phyloP scores from a whole-genome alignment of 2,113 vertebrate species.

The Bos indicus region DNA sequence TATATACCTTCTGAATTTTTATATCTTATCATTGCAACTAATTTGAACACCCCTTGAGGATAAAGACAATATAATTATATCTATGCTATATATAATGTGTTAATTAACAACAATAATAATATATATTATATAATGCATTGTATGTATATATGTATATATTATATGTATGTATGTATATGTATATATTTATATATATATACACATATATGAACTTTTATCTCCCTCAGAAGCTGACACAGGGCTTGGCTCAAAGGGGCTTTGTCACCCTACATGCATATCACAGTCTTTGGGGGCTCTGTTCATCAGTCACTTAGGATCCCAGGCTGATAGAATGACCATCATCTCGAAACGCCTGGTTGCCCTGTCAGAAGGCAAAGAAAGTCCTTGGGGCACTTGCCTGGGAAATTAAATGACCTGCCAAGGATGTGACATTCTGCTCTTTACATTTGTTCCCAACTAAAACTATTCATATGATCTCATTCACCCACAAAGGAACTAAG shows the following conservation, averaged over 20 bases:
- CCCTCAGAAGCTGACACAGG: not conserved
- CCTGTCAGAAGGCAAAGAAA: not conserved
- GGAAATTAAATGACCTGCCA: not conserved
- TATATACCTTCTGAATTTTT: not conserved
- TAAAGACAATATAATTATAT: not conserved
- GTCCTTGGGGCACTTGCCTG: not conserved
- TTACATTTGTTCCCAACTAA: not conserved
- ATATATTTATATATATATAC: rapidly evolving
- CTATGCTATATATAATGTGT: not conserved
- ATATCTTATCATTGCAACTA: not conserved
- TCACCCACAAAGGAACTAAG: not conserved
- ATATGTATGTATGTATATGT: no score
- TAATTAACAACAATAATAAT: not conserved
- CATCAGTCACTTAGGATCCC: not conserved
- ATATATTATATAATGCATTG: not conserved
- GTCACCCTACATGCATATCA: not conserved
- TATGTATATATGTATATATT: not conserved
- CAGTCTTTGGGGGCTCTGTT: not conserved
- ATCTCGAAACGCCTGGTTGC: not conserved
- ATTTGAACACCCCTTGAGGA: not conserved
- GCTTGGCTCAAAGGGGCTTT: not conserved
- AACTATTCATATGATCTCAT: not conserved
- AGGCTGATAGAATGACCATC: not conserved
- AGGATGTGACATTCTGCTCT: not conserved
- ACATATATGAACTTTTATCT: not conserved